Evolutionary conservation across 2,888 invertebrate genomes (phyloP), one percentile per base, ranked within the genome.

Genomic region (Mystacides longicornis): DNA sequence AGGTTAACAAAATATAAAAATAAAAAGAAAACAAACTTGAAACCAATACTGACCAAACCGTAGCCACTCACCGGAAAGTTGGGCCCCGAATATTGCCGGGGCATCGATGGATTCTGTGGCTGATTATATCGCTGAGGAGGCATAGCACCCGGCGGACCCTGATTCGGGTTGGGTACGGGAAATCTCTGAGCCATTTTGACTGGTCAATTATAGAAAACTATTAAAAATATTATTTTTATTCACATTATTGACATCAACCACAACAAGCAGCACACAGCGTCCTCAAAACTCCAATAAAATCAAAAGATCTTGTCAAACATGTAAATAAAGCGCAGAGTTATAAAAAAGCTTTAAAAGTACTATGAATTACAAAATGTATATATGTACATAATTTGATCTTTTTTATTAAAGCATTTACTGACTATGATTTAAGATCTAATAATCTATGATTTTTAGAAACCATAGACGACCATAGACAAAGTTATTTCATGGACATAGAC

Each of bases 71-170:
- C 90, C 66, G 87, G 85, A 72, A 89, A 91, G 68, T 79, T 85
- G 60, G 86, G 86, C 48, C 82, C 82, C 9, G 86, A 80, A 69
- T 87, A 87, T 49, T 85, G 86, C 19, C 87, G 73, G 54, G 85
- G 85, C 49, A 83, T 45, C 81, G 82, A 63, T 81, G 80, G n/a
- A 84, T 54, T 54, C 42, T 57, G 57, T 1, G 57, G 79, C 50
- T 79, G 78, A 43, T 79, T 77, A 65, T 81, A 81, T 49, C 82
- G 72, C 47, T 58, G 58, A 62, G 80, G 82, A 27, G 77, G 79
- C 23, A 78, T 77, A 18, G 78, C 78, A 18, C 74, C 80, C 62
- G 74, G 74, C 54, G 77, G 77, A 55, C 73, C 79, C 63, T 54
- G 58, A 22, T 47, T 52, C 4, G 58, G 58, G n/a, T 55, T 55